A percentile compares a stretch with the other conserved stretches of the same genome.
phyloP scores from a whole-genome alignment of 1,140 invertebrate species.

The Pemphigus obesinymphae region DNA sequence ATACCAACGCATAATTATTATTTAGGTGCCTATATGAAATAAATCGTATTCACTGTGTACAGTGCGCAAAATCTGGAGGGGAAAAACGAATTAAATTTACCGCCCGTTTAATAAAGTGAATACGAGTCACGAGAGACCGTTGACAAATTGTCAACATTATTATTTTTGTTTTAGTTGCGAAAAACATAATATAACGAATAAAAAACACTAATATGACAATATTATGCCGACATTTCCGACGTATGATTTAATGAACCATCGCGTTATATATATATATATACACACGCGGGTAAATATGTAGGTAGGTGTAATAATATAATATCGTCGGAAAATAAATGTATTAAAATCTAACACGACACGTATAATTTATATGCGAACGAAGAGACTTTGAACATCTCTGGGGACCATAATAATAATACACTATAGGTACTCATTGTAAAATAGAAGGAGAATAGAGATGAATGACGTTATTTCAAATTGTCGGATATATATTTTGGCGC shows the following conservation, averaged over 20 bases:
- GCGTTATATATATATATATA: background rate
- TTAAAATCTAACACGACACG: background rate
- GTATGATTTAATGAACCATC: background rate
- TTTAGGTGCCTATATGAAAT: background rate
- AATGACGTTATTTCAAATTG: background rate
- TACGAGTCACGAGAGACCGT: too few relatives aligned
- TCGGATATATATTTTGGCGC: background rate
- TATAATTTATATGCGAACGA: too few relatives aligned
- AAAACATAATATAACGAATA: background rate
- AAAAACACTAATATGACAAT: background rate
- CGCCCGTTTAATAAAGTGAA: background rate
- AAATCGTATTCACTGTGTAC: background rate
- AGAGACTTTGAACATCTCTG: background rate
- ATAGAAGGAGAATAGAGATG: too few relatives aligned
- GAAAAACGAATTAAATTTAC: background rate
- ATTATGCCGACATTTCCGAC: background rate
- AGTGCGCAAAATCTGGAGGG: background rate
- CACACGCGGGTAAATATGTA: background rate
- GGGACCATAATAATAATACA: background rate
- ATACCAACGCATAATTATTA: background rate
- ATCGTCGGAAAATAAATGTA: background rate
- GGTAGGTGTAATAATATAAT: too few relatives aligned
- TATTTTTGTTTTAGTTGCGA: background rate
- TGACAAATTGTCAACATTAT: background rate
- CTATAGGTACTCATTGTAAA: background rate